Evolutionary conservation across 23 tunicate genomes (phyloP), one percentile per base, ranked within the genome.

Genomic region (Trididemnum miniatum): DNA sequence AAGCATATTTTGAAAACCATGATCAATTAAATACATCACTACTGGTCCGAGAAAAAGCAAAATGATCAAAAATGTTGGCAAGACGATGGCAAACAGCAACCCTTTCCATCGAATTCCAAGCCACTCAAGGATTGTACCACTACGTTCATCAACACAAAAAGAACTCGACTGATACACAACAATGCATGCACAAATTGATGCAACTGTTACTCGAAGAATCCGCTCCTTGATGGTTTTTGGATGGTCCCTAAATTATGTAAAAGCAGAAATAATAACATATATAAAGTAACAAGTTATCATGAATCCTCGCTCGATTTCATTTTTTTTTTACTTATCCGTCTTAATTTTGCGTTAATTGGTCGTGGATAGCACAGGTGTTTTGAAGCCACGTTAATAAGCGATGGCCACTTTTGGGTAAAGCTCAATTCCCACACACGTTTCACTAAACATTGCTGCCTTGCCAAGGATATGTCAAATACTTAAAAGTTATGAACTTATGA

Each of bases 191-290:
- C 77, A 1, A 24, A 72, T 40, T 35, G 85, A 82, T 0, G 90
- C 74, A 33, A 92, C 30, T 2, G 82, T 67, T 7, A 92, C 97
- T 78, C 97, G 81, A 32, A 76, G 35, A 32, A 92, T 35, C 33
- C 97, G 71, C 63, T 87, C 89, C 30, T 83, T 87, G 64, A 92
- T 92, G 35, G 97, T 92, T 63, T 71, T 76, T 0, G 91, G 97
- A 78, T 92, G 91, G 65, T 92, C 97, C 79, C 97, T 92, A 64
- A 44, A n/a, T n/a, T n/a, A n/a, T n/a, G n/a, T n/a, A n/a, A n/a
- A n/a, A n/a, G n/a, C n/a, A n/a, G n/a, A n/a, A n/a, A n/a, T n/a
- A n/a, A n/a, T n/a, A n/a, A n/a, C n/a, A n/a, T n/a, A n/a, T n/a
- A n/a, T n/a, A n/a, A n/a, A n/a, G n/a, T n/a, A n/a, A n/a, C n/a